phyloP scores from a whole-genome alignment of 2,888 invertebrate genomes.

The Drepana falcataria region DNA sequence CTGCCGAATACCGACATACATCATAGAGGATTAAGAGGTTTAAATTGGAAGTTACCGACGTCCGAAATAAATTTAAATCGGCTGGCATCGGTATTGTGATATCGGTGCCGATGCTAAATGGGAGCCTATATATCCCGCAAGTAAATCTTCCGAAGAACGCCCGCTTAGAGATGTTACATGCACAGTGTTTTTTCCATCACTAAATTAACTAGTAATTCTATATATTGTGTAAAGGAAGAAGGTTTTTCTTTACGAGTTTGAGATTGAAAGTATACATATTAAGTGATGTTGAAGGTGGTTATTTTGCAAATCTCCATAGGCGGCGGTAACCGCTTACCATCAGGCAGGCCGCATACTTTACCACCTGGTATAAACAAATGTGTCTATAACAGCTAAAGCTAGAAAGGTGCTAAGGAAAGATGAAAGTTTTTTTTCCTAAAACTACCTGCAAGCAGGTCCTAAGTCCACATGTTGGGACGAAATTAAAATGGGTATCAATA shows the following conservation, averaged over 20 bases:
- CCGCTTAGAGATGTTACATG: constrained; percentile 35
- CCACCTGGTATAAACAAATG: too few species aligned
- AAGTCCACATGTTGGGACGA: constrained; percentile 18
- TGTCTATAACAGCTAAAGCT: too few species aligned
- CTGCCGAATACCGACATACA: constrained; percentile 78
- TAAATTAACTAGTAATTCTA: constrained; percentile 3
- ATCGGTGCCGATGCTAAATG: constrained; percentile 73
- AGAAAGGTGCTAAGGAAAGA: too few species aligned
- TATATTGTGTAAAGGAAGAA: too few species aligned
- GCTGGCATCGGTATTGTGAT: constrained; percentile 77
- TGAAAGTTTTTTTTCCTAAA: too few species aligned
- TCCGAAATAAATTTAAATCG: constrained; percentile 79
- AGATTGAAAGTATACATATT: too few species aligned
- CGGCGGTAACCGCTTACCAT: too few species aligned
- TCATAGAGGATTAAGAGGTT: constrained; percentile 80
- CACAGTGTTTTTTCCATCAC: constrained; percentile 19
- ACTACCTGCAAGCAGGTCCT: not conserved
- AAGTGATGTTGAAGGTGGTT: too few species aligned
- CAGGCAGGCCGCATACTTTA: too few species aligned
- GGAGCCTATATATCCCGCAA: constrained; percentile 66
- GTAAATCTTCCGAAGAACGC: constrained; percentile 58
- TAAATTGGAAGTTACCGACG: constrained; percentile 80
- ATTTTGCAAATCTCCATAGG: too few species aligned
- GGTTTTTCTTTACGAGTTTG: too few species aligned
- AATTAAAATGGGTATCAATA: constrained; percentile 71